A percentile compares a stretch with the other conserved stretches of the same genome.
Evolutionary conservation across 2,888 invertebrate species (phyloP).

Genomic region (Drosophila colorata): DNA sequence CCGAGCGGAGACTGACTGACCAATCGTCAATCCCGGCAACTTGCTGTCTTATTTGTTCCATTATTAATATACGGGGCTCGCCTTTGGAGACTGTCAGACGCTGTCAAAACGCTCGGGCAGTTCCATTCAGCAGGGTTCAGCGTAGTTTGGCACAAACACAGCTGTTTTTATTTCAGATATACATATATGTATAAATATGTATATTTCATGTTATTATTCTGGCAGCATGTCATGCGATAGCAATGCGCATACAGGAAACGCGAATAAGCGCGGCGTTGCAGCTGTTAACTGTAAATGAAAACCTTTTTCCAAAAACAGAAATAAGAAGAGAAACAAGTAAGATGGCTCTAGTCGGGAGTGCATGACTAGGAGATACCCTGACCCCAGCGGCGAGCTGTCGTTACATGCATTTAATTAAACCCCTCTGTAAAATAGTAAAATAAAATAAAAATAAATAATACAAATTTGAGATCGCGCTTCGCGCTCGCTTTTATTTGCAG

Average conservation of each 20-base stretch:
- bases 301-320: slow-evolving; percentile 30
- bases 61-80: neutral
- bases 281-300: slow-evolving; percentile 50
- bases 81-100: slow-evolving; percentile 8
- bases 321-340: slow-evolving; percentile 13
- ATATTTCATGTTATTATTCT: slow-evolving; percentile 38
- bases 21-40: slow-evolving; percentile 29
- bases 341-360: no score
- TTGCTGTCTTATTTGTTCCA: slow-evolving; percentile 2
- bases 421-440: no score
- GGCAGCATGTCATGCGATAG: slow-evolving; percentile 49
- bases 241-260: slow-evolving; percentile 67
- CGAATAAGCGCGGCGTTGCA: slow-evolving; percentile 32
- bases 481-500: no score
- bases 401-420: no score
- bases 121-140: slow-evolving; percentile 35
- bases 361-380: no score
- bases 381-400: no score
- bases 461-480: no score
- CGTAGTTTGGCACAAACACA: slow-evolving; percentile 35
- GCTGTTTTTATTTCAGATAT: slow-evolving; percentile 8
- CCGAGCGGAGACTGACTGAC: slow-evolving; percentile 10
- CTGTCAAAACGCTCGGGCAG: slow-evolving; percentile 37
- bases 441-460: no score
- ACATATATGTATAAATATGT: neutral